These are phyloP conservation scores for Pomacea maculata DNA, from an alignment of 1,140 invertebrate species.

Conservation along the genomic window DNA sequence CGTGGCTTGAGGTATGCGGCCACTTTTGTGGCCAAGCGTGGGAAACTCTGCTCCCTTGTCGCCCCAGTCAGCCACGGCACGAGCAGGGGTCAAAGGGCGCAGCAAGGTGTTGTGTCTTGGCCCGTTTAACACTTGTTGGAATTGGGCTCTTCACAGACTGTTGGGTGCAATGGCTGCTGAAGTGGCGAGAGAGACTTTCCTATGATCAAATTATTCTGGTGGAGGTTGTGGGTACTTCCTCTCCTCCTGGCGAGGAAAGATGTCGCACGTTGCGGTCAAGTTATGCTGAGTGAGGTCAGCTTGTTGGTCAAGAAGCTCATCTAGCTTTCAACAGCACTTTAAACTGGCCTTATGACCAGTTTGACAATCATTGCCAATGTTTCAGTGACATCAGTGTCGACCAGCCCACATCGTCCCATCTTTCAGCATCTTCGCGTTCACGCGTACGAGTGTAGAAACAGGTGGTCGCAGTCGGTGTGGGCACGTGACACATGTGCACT, in stretches of 20 bases:
- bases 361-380: too few relatives aligned
- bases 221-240: not conserved
- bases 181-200: not conserved
- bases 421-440: too few relatives aligned
- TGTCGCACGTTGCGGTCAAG: not conserved
- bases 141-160: not conserved
- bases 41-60: slow-evolving; percentile 2
- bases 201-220: not conserved
- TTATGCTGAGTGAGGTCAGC: too few relatives aligned
- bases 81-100: slow-evolving; percentile 6
- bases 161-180: not conserved
- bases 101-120: not conserved
- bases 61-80: slow-evolving; percentile 15
- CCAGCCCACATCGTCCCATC: too few relatives aligned
- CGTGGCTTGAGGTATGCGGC: slow-evolving; percentile 18
- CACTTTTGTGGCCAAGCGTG: slow-evolving; percentile 12
- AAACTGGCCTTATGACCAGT: too few relatives aligned
- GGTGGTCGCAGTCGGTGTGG: not conserved
- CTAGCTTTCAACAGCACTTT: too few relatives aligned
- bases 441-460: not conserved
- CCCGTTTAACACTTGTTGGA: slow-evolving; percentile 12
- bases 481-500: too few relatives aligned
- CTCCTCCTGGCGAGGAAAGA: not conserved
- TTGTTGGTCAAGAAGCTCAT: too few relatives aligned
- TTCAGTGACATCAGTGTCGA: too few relatives aligned